A percentile compares a stretch with the other conserved stretches of the same genome.
These are phyloP conservation scores for Arctia plantaginis DNA, from an alignment of 2,888 invertebrate genomes.

Conservation along the genomic window DNA sequence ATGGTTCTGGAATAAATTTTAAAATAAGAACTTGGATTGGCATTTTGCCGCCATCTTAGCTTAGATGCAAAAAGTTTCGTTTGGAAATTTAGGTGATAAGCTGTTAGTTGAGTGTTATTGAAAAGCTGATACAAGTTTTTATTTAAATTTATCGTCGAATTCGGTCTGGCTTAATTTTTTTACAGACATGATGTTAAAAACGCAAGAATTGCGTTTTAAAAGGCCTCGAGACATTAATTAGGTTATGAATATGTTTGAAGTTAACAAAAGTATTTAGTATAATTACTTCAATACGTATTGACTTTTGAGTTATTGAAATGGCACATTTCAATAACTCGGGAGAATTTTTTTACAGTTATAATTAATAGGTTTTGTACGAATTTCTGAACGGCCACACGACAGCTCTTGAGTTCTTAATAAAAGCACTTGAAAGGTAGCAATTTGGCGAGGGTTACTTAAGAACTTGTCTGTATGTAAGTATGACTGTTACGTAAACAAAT, in stretches of 20 bases:
- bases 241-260: conserved; percentile 24
- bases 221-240: conserved; percentile 36
- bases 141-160: conserved; percentile 12
- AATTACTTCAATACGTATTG: conserved; percentile 51
- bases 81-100: conserved; percentile 15
- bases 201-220: conserved; percentile 9
- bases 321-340: conserved; percentile 21
- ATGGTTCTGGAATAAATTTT: neutral
- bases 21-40: conserved; percentile 11
- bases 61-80: conserved; percentile 17
- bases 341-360: conserved; percentile 36
- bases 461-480: neutral
- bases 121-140: conserved; percentile 17
- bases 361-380: conserved; percentile 39
- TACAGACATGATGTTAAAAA: neutral
- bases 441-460: conserved; percentile 1
- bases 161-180: conserved; percentile 1
- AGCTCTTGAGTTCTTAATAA: conserved; percentile 20
- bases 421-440: conserved; percentile 13
- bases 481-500: neutral
- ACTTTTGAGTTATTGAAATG: conserved; percentile 46
- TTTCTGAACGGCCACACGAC: conserved; percentile 32
- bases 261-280: conserved; percentile 37
- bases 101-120: conserved; percentile 19
- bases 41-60: conserved; percentile 16